Conservation (phyloP, 2,888 invertebrate genomes). For the Candidula unifasciata region DNA sequence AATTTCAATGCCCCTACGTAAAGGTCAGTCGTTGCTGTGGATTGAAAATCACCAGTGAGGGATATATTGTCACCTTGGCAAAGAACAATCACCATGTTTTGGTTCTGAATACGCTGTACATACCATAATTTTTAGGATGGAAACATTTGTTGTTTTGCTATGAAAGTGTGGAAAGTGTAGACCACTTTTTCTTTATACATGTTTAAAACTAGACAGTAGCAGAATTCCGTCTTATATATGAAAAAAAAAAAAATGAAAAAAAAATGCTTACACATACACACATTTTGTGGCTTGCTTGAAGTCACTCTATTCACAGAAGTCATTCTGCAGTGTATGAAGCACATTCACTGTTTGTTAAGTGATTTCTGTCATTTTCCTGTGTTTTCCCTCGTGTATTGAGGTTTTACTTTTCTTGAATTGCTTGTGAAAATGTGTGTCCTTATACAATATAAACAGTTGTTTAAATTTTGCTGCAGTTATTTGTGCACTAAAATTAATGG, state of each 20-base stretch:
- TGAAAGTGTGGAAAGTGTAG: neutral
- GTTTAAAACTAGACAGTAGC: too few relatives aligned
- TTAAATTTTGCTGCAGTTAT: neutral
- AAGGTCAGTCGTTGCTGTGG: slow-evolving; percentile 99
- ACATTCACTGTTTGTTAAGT: too few relatives aligned
- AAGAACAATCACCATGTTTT: slow-evolving; percentile 99
- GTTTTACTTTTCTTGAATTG: neutral
- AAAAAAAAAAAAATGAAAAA: too few relatives aligned
- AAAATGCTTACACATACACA: too few relatives aligned
- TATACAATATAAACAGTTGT: neutral
- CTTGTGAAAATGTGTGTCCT: neutral
- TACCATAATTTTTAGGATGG: slow-evolving; percentile 60
- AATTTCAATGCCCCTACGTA: slow-evolving; percentile 97
- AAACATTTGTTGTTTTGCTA: neutral
- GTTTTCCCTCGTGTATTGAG: too few relatives aligned
- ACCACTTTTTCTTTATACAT: neutral
- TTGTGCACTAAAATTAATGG: neutral
- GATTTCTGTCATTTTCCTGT: too few relatives aligned
- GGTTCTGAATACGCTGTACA: slow-evolving; percentile 83
- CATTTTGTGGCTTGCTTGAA: too few relatives aligned
- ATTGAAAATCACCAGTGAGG: slow-evolving; percentile 96
- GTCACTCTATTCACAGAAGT: too few relatives aligned
- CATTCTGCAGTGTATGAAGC: too few relatives aligned
- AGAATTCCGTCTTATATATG: too few relatives aligned
- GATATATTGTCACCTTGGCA: slow-evolving; percentile 92